A percentile compares a stretch with the other conserved stretches of the same genome.
Conservation (phyloP, 2,888 invertebrate species). For the Diarsia dahlii region DNA sequence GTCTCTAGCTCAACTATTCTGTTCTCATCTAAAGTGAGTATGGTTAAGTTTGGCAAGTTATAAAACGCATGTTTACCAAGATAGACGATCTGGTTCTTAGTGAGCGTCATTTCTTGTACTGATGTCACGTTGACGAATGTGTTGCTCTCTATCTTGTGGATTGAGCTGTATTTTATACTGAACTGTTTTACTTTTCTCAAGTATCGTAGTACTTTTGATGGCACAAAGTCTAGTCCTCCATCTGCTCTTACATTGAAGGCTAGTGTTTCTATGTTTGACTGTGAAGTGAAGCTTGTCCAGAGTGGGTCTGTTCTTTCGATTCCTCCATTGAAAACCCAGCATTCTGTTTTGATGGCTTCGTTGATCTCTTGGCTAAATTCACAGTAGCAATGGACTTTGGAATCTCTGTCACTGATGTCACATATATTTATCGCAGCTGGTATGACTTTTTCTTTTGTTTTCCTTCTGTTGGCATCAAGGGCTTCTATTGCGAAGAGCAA, state of each 20-base stretch:
- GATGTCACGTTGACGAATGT: slow-evolving; percentile 94
- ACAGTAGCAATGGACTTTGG: slow-evolving; percentile 93
- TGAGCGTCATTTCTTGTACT: slow-evolving; percentile 93
- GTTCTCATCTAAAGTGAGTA: slow-evolving; percentile 94
- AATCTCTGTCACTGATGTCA: slow-evolving; percentile 89
- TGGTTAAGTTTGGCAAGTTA: slow-evolving; percentile 93
- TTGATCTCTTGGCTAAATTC: slow-evolving; percentile 89
- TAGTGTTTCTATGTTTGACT: slow-evolving; percentile 92
- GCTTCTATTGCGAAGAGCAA: slow-evolving; percentile 88
- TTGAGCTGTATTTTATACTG: slow-evolving; percentile 93
- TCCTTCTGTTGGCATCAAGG: slow-evolving; percentile 85
- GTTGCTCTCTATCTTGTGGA: slow-evolving; percentile 92
- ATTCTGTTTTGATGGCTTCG: slow-evolving; percentile 93
- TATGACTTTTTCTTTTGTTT: slow-evolving; percentile 84
- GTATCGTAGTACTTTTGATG: slow-evolving; percentile 93
- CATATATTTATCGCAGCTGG: slow-evolving; percentile 88
- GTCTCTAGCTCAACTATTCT: slow-evolving; percentile 93
- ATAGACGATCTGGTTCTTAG: slow-evolving; percentile 92
- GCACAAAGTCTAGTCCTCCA: slow-evolving; percentile 93
- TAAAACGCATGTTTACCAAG: slow-evolving; percentile 93
- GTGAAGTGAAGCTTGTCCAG: slow-evolving; percentile 94
- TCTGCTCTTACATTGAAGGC: slow-evolving; percentile 93
- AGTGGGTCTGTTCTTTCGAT: slow-evolving; percentile 92
- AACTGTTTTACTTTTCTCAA: slow-evolving; percentile 92
- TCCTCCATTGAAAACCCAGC: slow-evolving; percentile 94